Evolutionary conservation across 2,113 vertebrate species (phyloP), one percentile per base, ranked within the genome.

Genomic region (Trogon melanurus): DNA sequence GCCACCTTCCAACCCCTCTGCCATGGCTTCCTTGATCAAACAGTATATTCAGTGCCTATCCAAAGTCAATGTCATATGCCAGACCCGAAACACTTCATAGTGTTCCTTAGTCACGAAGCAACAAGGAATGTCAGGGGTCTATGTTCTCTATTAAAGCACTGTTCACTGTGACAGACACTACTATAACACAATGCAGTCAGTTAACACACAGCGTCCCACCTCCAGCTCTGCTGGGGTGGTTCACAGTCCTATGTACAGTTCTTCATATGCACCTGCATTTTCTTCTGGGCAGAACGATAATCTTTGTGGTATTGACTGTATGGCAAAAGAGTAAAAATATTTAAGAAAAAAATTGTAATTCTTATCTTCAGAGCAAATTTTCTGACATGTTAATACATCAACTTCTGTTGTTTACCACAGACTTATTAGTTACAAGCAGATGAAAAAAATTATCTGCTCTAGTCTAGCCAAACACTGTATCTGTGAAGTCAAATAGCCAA

Each of bases 151-250:
- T 7, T 61, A 36, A 36, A 61, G 41, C 34, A 50, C 12, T 2
- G 1, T 20, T 30, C 25, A 7, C 70, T 15, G 13, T 9, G n/a
- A 30, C 6, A 23, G n/a, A 26, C 5, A 5, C 14, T 72, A 27
- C 53, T 36, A 18, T 26, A 75, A 25, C 23, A 27, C 1, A 1
- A 70, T 29, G 22, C 27, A n/a, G 29, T 27, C 2, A 0, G 8
- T 64, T 51, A 44, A 36, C 17, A 19, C 14, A 27, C 17, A 53
- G 53, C 25, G 30, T 44, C 60, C 45, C 47, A 56, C 41, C 47
- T 61, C 41, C 58, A 48, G 34, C 22, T 74, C 44, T 93, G 34
- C 62, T 57, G 16, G 16, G 29, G 27, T 32, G 51, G 19, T 27
- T 27, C 29, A 47, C 27, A 8, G 6, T 30, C 48, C 44, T 73